phyloP scores from a whole-genome alignment of 1,140 invertebrate genomes.

The Sitophilus oryzae region DNA sequence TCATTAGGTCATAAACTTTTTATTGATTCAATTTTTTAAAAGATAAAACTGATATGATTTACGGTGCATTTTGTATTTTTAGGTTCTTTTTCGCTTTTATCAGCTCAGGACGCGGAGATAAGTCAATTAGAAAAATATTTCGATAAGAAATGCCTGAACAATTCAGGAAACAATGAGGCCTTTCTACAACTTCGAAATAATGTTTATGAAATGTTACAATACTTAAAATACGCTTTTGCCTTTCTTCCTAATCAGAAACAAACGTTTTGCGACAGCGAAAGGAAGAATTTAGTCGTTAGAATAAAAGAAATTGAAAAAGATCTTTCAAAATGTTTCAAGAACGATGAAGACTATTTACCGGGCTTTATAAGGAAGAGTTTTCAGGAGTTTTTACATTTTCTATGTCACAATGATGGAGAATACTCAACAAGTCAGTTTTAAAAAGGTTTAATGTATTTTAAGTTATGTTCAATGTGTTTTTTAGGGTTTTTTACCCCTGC shows the following conservation, averaged over 20 bases:
- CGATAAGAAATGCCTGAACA: not conserved
- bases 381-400: conserved; percentile 10
- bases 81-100: too few relatives aligned
- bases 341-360: conserved; percentile 6
- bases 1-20: too few relatives aligned
- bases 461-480: too few relatives aligned
- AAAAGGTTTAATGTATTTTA: too few relatives aligned
- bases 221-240: not conserved
- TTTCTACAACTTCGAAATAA: not conserved
- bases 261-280: not conserved
- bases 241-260: not conserved
- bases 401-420: conserved; percentile 15
- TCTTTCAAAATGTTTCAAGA: not conserved
- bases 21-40: too few relatives aligned
- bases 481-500: not conserved
- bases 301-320: not conserved
- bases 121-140: not conserved
- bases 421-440: conserved; percentile 8
- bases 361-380: conserved; percentile 8
- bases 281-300: not conserved
- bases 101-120: too few relatives aligned
- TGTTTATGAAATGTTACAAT: not conserved
- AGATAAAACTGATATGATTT: too few relatives aligned
- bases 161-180: not conserved
- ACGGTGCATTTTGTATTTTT: too few relatives aligned